Evolutionary conservation across 1,140 invertebrate genomes (phyloP), one percentile per base, ranked within the genome.

Genomic region (Drosophila busckii): DNA sequence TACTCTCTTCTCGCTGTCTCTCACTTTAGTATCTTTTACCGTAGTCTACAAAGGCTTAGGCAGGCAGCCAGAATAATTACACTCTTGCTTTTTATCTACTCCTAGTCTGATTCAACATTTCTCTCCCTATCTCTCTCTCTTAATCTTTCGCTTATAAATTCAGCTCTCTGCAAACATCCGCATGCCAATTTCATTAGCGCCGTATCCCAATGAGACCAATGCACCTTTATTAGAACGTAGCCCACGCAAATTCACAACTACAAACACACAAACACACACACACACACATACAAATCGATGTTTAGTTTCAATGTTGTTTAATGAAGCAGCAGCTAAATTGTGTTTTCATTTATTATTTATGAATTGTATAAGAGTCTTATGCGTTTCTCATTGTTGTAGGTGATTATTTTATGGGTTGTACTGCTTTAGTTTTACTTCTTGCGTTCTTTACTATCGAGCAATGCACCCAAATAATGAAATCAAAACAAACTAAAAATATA

Each of bases 251-350:
- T 62, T 65, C n/a, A 49, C 19, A 19, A n/a, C n/a, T n/a, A n/a
- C n/a, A n/a, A n/a, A n/a, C n/a, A n/a, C 26, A 35, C 28, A 53
- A 20, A 38, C 12, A 53, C 45, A 63, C 28, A 32, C 13, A 35
- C 28, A 45, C 41, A 17, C 28, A 20, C 15, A 19, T 54, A 71
- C 67, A 29, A 54, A 76, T 82, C 64, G 75, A 82, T 83, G 76
- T 82, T 82, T 78, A 83, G 70, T 82, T 67, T 67, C 40, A 62
- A 61, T 70, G 66, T 69, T 45, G 66, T 69, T 69, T 9, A 38
- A 44, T n/a, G 7, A 23, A 50, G 48, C 32, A 38, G 15, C 22
- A 53, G 23, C 44, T 38, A 67, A 48, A 53, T 35, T 48, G 5
- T 34, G 6, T 32, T 53, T 53, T 65, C 28, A 54, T 56, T 63